phyloP scores from a whole-genome alignment of 2,797 vertebrate genomes.

The Coranthus polyacanthus region DNA sequence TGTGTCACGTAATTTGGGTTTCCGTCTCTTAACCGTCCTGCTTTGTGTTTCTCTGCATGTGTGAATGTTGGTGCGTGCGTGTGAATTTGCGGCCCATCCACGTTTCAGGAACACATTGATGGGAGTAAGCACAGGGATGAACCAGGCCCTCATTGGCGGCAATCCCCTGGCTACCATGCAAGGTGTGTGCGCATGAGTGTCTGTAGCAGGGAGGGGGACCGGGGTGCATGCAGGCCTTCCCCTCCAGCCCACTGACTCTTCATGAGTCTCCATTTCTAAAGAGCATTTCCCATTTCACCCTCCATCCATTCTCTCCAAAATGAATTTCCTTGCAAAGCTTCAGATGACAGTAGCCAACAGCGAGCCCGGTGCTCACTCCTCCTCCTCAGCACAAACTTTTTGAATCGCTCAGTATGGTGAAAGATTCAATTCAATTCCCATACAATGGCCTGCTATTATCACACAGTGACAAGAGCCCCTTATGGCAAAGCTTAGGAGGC shows the following conservation, averaged over 20 bases:
- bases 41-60: conserved; percentile 51
- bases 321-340: conserved; percentile 60
- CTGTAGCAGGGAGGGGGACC: not conserved
- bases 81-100: conserved; percentile 50
- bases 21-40: conserved; percentile 49
- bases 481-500: conserved; percentile 74
- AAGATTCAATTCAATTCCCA: conserved; percentile 75
- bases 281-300: conserved; percentile 65
- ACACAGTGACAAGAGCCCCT: conserved; percentile 65
- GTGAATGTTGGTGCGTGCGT: conserved; percentile 33
- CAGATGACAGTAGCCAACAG: conserved; percentile 37
- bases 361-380: conserved; percentile 19
- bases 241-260: conserved; percentile 33
- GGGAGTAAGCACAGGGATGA: conserved; percentile 92
- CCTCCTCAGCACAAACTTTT: conserved; percentile 67
- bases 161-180: conserved; percentile 94
- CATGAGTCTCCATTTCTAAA: conserved; percentile 60
- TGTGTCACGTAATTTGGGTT: too few species aligned
- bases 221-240: conserved; percentile 24
- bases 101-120: conserved; percentile 91
- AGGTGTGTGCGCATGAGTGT: conserved; percentile 74
- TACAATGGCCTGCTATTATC: conserved; percentile 74
- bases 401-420: conserved; percentile 69
- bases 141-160: conserved; percentile 90
- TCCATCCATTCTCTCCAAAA: conserved; percentile 65